A percentile compares a stretch with the other conserved stretches of the same genome.
Conservation (phyloP, 1,140 invertebrate genomes). For the Musca vetustissima region DNA sequence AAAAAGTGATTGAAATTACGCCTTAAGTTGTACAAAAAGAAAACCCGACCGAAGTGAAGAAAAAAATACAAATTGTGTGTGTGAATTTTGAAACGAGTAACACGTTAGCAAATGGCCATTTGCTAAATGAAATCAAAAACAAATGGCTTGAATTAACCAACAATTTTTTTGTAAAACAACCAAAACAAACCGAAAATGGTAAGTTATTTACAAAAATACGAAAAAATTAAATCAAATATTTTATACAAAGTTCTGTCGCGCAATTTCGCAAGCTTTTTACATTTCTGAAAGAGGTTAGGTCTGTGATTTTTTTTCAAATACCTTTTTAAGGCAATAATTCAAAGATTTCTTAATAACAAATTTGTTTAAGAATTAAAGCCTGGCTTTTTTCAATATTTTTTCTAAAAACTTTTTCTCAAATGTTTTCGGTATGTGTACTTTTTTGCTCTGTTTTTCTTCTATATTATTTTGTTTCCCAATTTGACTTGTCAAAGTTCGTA, state of each 20-base stretch:
- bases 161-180: too few relatives aligned
- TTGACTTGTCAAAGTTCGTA: conserved; percentile 22
- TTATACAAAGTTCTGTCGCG: too few relatives aligned
- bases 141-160: conserved; percentile 19
- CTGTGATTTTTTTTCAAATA: too few relatives aligned
- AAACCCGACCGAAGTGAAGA: too few relatives aligned
- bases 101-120: conserved; percentile 18
- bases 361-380: too few relatives aligned
- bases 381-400: too few relatives aligned
- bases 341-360: too few relatives aligned
- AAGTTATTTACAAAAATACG: conserved; percentile 8
- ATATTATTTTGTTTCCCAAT: conserved; percentile 15
- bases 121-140: conserved; percentile 11
- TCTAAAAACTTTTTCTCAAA: too few relatives aligned
- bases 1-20: conserved; percentile 12
- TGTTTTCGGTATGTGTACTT: not conserved
- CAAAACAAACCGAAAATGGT: conserved; percentile 14
- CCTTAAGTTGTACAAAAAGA: conserved; percentile 8
- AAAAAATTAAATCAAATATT: too few relatives aligned
- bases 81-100: conserved; percentile 8
- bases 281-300: too few relatives aligned
- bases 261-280: too few relatives aligned
- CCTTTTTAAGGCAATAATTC: too few relatives aligned
- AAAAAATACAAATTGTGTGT: conserved; percentile 1
- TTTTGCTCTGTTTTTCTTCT: not conserved